phyloP scores from a whole-genome alignment of 2,797 vertebrate genomes.

The Acipenser ruthenus region DNA sequence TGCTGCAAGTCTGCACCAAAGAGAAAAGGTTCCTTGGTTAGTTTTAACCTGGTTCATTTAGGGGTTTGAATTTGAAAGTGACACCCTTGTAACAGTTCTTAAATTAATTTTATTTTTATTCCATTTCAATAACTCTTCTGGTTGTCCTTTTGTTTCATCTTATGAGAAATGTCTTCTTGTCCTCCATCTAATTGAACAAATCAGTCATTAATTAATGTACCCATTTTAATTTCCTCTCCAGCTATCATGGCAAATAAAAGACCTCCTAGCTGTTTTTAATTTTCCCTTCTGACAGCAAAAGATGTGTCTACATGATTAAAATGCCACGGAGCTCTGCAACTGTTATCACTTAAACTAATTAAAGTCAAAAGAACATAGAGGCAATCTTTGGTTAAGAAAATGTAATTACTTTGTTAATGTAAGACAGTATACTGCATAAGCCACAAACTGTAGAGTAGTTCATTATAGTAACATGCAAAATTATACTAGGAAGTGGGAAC shows the following conservation, averaged over 20 bases:
- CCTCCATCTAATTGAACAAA: neutral
- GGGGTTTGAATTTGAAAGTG: too few relatives aligned
- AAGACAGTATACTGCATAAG: constrained; percentile 8
- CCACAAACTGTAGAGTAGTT: too few relatives aligned
- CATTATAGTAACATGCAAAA: too few relatives aligned
- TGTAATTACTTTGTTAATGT: constrained; percentile 32
- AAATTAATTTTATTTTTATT: neutral
- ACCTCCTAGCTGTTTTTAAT: constrained; percentile 45
- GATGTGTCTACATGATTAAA: constrained; percentile 54
- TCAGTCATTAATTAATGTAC: constrained; percentile 13
- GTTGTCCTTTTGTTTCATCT: neutral
- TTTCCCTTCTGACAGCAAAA: constrained; percentile 47
- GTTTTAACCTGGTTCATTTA: too few relatives aligned
- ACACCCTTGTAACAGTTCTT: too few relatives aligned
- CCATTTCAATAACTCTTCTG: neutral
- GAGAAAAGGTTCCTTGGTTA: too few relatives aligned
- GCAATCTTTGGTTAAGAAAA: constrained; percentile 30
- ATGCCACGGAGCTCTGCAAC: constrained; percentile 45
- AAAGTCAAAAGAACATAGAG: constrained; percentile 38
- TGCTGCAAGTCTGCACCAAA: too few relatives aligned
- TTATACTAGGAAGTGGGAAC: too few relatives aligned
- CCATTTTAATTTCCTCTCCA: constrained; percentile 38
- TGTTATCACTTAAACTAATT: constrained; percentile 57
- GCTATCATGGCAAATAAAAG: constrained; percentile 41
- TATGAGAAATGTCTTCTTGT: neutral